A percentile compares a stretch with the other conserved stretches of the same genome.
These are phyloP conservation scores for Melanotaenia parkinsoni DNA, from an alignment of 2,797 vertebrate species.

Conservation along the genomic window DNA sequence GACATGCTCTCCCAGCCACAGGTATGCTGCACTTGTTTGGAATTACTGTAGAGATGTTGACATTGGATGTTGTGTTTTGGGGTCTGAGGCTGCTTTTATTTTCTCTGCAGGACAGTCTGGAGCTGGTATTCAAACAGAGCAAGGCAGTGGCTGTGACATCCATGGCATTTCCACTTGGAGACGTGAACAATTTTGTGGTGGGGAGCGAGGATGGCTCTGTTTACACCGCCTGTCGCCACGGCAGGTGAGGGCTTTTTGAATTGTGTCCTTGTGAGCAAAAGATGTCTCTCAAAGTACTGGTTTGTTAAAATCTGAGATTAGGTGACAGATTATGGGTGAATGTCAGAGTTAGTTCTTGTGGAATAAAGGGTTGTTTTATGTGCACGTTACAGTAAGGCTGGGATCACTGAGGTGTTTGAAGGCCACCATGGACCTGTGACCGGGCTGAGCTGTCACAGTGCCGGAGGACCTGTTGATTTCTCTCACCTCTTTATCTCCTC, in stretches of 20 bases:
- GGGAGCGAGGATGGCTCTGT: slow-evolving; percentile 98
- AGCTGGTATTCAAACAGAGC: slow-evolving; percentile 97
- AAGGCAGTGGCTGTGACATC: slow-evolving; percentile 98
- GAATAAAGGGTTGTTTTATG: background rate
- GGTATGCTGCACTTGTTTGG: slow-evolving; percentile 73
- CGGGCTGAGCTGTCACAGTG: slow-evolving; percentile 95
- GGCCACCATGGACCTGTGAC: slow-evolving; percentile 99
- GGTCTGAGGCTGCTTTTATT: slow-evolving; percentile 19
- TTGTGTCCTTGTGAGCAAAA: background rate
- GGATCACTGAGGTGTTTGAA: slow-evolving; percentile 99
- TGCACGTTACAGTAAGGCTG: slow-evolving; percentile 90
- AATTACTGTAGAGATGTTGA: background rate
- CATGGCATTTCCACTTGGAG: slow-evolving; percentile 97
- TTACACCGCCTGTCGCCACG: slow-evolving; percentile 97
- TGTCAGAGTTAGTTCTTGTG: background rate
- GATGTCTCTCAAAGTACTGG: background rate
- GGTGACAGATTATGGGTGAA: background rate
- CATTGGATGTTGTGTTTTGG: background rate
- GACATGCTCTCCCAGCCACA: slow-evolving; percentile 99
- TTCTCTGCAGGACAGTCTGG: slow-evolving; percentile 92
- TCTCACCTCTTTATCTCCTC: slow-evolving; percentile 98
- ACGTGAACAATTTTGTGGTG: slow-evolving; percentile 99
- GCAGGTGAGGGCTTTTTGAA: slow-evolving; percentile 84
- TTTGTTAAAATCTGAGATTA: background rate
- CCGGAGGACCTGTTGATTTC: slow-evolving; percentile 95